Evolutionary conservation across 2,797 vertebrate genomes (phyloP).

Genomic region (Crossoptilon crossoptilon): DNA sequence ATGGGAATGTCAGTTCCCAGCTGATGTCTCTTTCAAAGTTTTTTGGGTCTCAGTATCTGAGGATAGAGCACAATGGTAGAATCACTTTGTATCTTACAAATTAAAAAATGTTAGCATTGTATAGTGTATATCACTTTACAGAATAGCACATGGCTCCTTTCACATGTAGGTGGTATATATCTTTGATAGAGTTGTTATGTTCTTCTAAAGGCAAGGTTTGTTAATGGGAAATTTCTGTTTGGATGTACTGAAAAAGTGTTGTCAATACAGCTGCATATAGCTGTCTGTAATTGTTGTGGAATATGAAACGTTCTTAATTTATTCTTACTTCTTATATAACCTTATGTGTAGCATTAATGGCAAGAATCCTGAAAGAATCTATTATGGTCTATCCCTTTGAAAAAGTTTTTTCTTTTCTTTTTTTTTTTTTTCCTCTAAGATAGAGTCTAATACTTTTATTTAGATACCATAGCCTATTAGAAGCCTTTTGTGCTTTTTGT

Average conservation of each 20-base stretch:
- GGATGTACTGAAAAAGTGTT: neutral
- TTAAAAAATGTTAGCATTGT: neutral
- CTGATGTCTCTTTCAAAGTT: neutral
- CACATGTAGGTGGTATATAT: neutral
- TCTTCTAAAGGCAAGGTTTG: neutral
- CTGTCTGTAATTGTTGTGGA: neutral
- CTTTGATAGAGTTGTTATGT: neutral
- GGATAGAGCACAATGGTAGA: neutral
- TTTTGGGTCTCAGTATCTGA: neutral
- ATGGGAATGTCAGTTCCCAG: neutral
- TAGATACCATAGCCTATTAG: neutral
- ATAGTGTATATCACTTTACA: neutral
- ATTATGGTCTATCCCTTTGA: neutral
- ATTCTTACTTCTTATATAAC: neutral
- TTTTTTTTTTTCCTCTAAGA: neutral
- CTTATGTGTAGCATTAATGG: neutral
- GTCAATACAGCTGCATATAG: neutral
- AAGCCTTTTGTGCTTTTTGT: neutral
- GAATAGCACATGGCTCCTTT: neutral
- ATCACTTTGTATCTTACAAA: neutral
- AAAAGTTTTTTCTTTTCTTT: neutral
- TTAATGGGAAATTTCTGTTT: neutral
- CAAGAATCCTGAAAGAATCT: neutral
- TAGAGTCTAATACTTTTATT: neutral
- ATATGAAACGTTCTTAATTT: neutral